Conservation (phyloP, 2,797 vertebrate genomes). For the Fistularia tabacaria region DNA sequence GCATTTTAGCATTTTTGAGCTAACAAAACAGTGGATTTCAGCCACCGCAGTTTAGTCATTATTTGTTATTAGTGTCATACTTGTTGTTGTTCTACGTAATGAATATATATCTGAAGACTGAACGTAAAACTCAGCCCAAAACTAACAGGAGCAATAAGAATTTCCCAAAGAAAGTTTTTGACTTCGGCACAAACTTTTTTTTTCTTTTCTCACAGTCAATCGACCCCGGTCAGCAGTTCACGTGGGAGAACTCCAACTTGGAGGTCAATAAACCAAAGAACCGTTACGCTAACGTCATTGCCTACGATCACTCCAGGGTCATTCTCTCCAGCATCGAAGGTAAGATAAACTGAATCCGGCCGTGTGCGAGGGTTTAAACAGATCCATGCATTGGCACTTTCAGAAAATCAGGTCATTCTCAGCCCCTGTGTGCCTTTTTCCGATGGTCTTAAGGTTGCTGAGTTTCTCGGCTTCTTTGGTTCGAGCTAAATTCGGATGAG, state of each 20-base stretch:
- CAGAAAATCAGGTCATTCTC: background rate
- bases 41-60: background rate
- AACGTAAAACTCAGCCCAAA: background rate
- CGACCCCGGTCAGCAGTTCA: conserved; percentile 98
- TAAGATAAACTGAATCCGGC: conserved; percentile 39
- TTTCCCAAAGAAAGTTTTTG: conserved; percentile 2
- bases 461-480: background rate
- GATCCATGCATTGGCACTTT: background rate
- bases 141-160: background rate
- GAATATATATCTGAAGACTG: too few relatives aligned
- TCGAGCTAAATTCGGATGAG: too few relatives aligned
- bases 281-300: conserved; percentile 87
- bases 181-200: conserved; percentile 17
- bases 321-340: conserved; percentile 93
- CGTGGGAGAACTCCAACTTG: conserved; percentile 98
- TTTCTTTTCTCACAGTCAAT: conserved; percentile 78
- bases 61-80: background rate
- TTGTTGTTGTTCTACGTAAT: background rate
- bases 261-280: conserved; percentile 99
- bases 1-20: too few relatives aligned
- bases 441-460: background rate
- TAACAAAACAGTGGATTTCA: too few relatives aligned
- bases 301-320: conserved; percentile 83
- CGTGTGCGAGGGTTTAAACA: background rate
- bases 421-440: background rate